These are phyloP conservation scores for Stratiomys singularior DNA, from an alignment of 2,888 invertebrate genomes.

Conservation along the genomic window DNA sequence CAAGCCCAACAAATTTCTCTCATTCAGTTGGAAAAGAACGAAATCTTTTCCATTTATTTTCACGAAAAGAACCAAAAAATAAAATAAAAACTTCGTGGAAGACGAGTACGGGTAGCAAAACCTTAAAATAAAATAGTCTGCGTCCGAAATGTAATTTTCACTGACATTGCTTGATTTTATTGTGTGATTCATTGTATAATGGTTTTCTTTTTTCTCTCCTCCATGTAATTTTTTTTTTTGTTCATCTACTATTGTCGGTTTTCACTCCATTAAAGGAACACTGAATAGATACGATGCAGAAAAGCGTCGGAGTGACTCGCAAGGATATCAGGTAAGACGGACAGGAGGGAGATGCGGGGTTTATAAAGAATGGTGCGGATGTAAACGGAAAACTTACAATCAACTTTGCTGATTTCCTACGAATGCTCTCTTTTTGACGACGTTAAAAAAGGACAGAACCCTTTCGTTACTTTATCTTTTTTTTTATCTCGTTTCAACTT, in stretches of 20 bases:
- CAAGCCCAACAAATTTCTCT: too few species aligned
- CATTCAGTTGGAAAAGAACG: too few species aligned
- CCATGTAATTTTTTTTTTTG: too few species aligned
- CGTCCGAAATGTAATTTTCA: slow-evolving; percentile 20
- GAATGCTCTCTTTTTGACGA: neutral
- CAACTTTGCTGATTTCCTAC: slow-evolving; percentile 9
- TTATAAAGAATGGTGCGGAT: neutral
- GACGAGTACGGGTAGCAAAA: too few species aligned
- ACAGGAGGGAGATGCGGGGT: neutral
- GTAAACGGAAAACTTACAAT: slow-evolving; percentile 10
- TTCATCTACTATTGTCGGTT: neutral
- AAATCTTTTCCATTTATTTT: too few species aligned
- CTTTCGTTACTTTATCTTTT: neutral
- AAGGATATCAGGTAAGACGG: neutral
- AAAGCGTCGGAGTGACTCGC: too few species aligned
- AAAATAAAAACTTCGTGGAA: too few species aligned
- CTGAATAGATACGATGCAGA: neutral
- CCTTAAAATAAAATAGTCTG: neutral
- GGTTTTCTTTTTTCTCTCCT: too few species aligned
- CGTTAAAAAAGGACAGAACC: neutral
- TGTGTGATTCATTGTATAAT: slow-evolving; percentile 4
- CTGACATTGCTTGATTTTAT: slow-evolving; percentile 17
- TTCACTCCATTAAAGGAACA: slow-evolving; percentile 11
- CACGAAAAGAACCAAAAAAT: too few species aligned
- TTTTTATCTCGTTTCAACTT: neutral